Percentiles rank a stretch among this genome's conserved stretches.
phyloP scores from a whole-genome alignment of 2,888 invertebrate genomes.

The Oxytorus armatus region DNA sequence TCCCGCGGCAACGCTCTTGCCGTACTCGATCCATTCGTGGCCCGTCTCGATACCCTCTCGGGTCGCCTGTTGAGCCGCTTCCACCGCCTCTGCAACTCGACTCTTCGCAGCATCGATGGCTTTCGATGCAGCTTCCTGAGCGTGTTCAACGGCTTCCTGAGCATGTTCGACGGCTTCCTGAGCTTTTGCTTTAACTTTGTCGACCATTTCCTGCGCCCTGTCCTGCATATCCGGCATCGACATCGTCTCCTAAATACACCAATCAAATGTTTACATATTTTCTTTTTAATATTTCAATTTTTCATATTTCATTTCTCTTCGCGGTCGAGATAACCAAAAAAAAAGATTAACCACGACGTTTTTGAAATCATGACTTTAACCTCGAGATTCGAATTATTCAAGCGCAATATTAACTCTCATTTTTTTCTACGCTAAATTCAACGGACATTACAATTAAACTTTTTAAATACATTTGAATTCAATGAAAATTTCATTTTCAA shows the following conservation, averaged over 20 bases:
- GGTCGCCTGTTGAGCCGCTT: conserved; percentile 62
- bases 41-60: conserved; percentile 61
- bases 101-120: conserved; percentile 62
- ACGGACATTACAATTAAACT: no score
- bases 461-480: no score
- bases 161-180: conserved; percentile 51
- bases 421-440: no score
- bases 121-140: conserved; percentile 60
- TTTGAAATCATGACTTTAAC: not conserved
- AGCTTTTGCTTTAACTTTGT: conserved; percentile 49
- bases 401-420: no score
- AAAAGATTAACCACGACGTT: not conserved
- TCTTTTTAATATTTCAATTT: not conserved
- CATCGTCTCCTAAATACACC: conserved; percentile 14
- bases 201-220: conserved; percentile 54
- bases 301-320: not conserved
- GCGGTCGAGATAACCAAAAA: not conserved
- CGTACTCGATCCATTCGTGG: conserved; percentile 56
- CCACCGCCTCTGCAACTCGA: conserved; percentile 57
- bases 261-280: conserved; percentile 2
- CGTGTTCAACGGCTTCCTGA: conserved; percentile 49
- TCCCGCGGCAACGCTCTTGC: conserved; percentile 40
- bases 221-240: conserved; percentile 63
- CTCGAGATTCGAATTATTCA: no score
- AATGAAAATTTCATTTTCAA: no score